Conservation (phyloP, 2,113 vertebrate genomes). For the Heliornis fulica region DNA sequence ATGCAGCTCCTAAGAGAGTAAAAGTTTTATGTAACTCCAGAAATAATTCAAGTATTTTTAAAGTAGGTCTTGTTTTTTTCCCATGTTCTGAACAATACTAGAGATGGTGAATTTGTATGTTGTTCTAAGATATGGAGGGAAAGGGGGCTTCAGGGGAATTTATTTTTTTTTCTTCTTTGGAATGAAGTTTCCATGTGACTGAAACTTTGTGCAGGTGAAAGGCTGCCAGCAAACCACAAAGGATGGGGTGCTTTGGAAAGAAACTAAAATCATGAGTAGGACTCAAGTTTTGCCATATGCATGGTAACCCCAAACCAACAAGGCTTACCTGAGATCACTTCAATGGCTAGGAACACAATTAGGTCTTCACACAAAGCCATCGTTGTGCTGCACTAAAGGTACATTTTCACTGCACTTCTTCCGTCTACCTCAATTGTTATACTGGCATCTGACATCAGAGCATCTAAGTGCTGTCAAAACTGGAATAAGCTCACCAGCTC, state of each 20-base stretch:
- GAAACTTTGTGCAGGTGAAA: neutral
- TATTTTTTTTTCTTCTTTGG: too few relatives aligned
- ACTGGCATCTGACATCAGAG: conserved; percentile 20
- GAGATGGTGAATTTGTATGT: neutral
- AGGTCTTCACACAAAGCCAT: neutral
- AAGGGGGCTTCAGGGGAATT: neutral
- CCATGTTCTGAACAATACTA: neutral
- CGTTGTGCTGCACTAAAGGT: neutral
- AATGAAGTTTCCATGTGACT: neutral
- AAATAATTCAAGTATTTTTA: neutral
- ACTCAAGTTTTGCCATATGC: neutral
- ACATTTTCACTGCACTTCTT: neutral
- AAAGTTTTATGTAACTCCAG: neutral
- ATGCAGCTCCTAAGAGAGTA: neutral
- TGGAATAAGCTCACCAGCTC: conserved; percentile 47
- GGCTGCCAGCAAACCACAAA: neutral
- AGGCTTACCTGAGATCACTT: neutral
- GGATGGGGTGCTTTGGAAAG: neutral
- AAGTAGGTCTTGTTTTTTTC: neutral
- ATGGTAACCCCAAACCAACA: neutral
- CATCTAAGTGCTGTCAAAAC: conserved; percentile 31
- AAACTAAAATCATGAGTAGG: neutral
- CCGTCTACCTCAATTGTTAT: neutral
- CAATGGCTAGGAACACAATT: neutral
- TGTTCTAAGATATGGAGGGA: neutral